These are phyloP conservation scores for Papilio demoleus DNA, from an alignment of 2,888 invertebrate species.

Conservation along the genomic window DNA sequence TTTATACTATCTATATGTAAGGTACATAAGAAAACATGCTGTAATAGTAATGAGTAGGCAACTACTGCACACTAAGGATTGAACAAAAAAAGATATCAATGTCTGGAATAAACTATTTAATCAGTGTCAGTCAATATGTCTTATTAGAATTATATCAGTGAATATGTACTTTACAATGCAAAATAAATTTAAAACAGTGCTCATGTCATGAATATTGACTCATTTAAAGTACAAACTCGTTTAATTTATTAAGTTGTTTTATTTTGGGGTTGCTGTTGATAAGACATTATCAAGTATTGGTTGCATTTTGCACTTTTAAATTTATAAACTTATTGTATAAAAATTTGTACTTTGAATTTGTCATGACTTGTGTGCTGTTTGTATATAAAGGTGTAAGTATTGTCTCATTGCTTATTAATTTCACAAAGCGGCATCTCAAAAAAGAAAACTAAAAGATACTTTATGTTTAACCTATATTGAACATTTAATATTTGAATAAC, in stretches of 20 bases:
- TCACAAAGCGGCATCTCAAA: conserved; percentile 47
- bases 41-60: not conserved
- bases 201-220: conserved; percentile 56
- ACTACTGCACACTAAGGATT: too few species aligned
- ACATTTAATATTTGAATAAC: conserved; percentile 40
- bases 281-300: too few species aligned
- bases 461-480: not conserved
- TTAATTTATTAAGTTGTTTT: conserved; percentile 9
- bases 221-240: conserved; percentile 21
- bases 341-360: conserved; percentile 40
- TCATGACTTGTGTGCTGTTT: conserved; percentile 63
- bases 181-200: conserved; percentile 47
- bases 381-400: conserved; percentile 41
- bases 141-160: not conserved
- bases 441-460: too few species aligned
- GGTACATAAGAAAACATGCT: conserved; percentile 3
- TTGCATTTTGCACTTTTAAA: not conserved
- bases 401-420: conserved; percentile 41
- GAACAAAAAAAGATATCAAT: not conserved
- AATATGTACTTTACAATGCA: conserved; percentile 8
- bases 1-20: not conserved
- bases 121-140: not conserved
- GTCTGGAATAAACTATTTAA: not conserved
- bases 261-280: too few species aligned
- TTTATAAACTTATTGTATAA: not conserved